Percentiles rank a stretch among this genome's conserved stretches.
These are phyloP conservation scores for Mesembrinibis cayennensis DNA, from an alignment of 2,113 vertebrate species.

Conservation along the genomic window DNA sequence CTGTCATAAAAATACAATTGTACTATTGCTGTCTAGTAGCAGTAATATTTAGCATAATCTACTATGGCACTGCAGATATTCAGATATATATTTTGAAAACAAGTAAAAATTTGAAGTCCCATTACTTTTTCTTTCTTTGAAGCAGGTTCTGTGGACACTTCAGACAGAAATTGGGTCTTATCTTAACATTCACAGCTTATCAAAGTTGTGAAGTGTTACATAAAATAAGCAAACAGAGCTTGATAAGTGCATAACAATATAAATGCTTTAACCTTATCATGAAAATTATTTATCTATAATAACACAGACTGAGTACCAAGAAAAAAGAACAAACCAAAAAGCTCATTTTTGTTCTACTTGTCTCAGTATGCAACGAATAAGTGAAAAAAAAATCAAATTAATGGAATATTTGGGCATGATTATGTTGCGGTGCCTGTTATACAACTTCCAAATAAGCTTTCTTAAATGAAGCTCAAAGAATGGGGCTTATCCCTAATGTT, in stretches of 20 bases:
- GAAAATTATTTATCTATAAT: slow-evolving; percentile 55
- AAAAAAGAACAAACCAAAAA: not conserved
- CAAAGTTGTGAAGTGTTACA: slow-evolving; percentile 37
- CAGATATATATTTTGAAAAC: not conserved
- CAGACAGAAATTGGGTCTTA: slow-evolving; percentile 35
- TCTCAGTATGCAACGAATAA: not conserved
- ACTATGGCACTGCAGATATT: not conserved
- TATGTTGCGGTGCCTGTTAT: not conserved
- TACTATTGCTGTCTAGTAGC: not conserved
- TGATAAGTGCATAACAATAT: slow-evolving; percentile 43
- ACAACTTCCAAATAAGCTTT: not conserved
- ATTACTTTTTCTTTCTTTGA: slow-evolving; percentile 43
- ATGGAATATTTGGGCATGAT: not conserved
- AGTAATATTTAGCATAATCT: not conserved
- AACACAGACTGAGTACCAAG: not conserved
- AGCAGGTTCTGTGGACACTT: slow-evolving; percentile 3
- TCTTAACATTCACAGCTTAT: slow-evolving; percentile 57
- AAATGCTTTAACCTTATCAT: slow-evolving; percentile 33
- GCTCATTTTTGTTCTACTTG: not conserved
- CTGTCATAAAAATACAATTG: not conserved
- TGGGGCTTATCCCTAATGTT: not conserved
- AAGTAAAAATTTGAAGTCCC: not conserved
- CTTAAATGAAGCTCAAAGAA: not conserved
- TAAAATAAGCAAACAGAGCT: slow-evolving; percentile 11
- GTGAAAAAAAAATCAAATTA: not conserved